Evolutionary conservation across 1,140 invertebrate species (phyloP), one percentile per base, ranked within the genome.

Genomic region (Drosophila pectinifera): DNA sequence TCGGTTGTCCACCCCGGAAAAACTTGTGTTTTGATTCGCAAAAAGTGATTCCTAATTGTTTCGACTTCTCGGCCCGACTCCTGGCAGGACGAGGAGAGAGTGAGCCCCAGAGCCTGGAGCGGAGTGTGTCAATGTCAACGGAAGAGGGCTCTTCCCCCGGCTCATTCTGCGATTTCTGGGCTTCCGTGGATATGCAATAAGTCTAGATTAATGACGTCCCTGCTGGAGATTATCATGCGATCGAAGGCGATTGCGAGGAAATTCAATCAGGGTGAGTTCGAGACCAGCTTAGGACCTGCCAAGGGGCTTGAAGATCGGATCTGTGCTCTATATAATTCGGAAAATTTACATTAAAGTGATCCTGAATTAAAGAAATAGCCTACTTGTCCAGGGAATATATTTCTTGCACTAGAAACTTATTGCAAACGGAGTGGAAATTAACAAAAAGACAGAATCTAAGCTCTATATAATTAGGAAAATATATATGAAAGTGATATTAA

Each of bases 141-240:
- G 69, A 56, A 53, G 41, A 55, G 61, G 63, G 61, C 55, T 65
- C 62, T 46, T 8, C 34, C 24, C 20, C 31, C 28, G 3, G n/a
- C 36, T 26, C 5, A 26, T n/a, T 38, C 38, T 36, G 34, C 16
- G n/a, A 49, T 51, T 75, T 73, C 45, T 62, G 74, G 53, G 7
- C 18, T 13, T 14, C 45, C 53, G 45, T 62, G 62, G 42, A 53
- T 68, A 48, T 54, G 18, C 10, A 41, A 46, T 41, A 54, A 72
- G 72, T 67, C 53, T 68, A 73, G 57, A 46, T 86, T 80, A 74
- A 91, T 91, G 90, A 80, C 89, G 83, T 90, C 90, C 54, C 42
- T 91, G 24, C 38, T 91, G 42, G 90, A 91, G 62, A 79, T 91
- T 78, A 90, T 91, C 64, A 91, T 91, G 90, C 90, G 90, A 86